Evolutionary conservation across 2,888 invertebrate genomes (phyloP).

Genomic region (Lasioglossum zephyrum): DNA sequence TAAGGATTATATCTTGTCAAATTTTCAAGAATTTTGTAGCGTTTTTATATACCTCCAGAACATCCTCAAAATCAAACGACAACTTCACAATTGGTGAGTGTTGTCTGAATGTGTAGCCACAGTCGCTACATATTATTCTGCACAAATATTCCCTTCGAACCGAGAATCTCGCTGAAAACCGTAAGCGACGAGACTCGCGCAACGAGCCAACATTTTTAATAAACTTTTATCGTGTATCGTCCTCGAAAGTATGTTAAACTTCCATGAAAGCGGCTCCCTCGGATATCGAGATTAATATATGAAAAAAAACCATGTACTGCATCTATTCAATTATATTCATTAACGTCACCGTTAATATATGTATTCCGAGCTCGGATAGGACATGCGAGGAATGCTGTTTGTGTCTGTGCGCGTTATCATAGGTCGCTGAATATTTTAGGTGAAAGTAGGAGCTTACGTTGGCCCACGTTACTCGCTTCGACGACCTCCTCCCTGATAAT

Average conservation of each 20-base stretch:
- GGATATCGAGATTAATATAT: background rate
- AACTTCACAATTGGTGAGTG: too few relatives aligned
- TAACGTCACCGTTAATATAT: background rate
- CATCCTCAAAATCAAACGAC: too few relatives aligned
- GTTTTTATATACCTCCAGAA: too few relatives aligned
- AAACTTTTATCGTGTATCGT: background rate
- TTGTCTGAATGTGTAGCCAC: too few relatives aligned
- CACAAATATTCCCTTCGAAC: background rate
- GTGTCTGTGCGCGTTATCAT: constrained; percentile 14
- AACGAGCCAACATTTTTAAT: background rate
- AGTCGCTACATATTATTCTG: too few relatives aligned
- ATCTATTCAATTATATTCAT: background rate
- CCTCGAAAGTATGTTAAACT: background rate
- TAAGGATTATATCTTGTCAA: too few relatives aligned
- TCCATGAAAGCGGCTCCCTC: background rate
- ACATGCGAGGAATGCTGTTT: background rate
- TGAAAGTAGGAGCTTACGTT: constrained; percentile 88
- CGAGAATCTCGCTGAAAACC: background rate
- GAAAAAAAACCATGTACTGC: background rate
- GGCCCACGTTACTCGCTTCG: constrained; percentile 92
- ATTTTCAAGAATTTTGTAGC: too few relatives aligned
- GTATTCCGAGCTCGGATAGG: background rate
- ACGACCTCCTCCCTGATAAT: constrained; percentile 97
- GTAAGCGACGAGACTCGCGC: too few relatives aligned
- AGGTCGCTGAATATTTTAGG: constrained; percentile 35